Percentiles rank a stretch among this genome's conserved stretches.
Conservation (phyloP, 1,140 invertebrate species). For the Drosophila parabipectinata region DNA sequence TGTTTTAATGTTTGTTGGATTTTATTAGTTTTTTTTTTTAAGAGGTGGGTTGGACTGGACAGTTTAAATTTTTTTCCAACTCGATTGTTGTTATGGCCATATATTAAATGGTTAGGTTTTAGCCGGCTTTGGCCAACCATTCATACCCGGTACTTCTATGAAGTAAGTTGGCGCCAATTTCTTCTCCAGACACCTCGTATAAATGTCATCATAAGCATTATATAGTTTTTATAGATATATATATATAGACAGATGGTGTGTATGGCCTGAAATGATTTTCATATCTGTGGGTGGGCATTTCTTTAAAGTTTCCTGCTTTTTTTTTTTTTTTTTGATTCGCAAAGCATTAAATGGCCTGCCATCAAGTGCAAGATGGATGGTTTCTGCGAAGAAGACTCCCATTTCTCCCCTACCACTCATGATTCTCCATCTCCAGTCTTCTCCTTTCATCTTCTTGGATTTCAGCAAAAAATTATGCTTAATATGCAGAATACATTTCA, state of each 20-base stretch:
- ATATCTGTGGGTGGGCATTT: conserved; percentile 31
- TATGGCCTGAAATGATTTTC: too few relatives aligned
- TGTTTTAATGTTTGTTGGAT: conserved; percentile 7
- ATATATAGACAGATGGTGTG: background rate
- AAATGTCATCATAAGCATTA: conserved; percentile 30
- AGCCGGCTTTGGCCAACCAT: conserved; percentile 5
- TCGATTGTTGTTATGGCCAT: conserved; percentile 45
- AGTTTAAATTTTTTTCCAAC: conserved; percentile 9
- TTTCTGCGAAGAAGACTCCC: conserved; percentile 16
- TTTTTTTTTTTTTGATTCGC: background rate
- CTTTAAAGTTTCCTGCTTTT: conserved; percentile 21
- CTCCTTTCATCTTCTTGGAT: conserved; percentile 1
- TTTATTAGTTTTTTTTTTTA: conserved; percentile 11
- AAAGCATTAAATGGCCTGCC: conserved; percentile 16
- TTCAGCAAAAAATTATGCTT: conserved; percentile 19
- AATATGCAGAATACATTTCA: conserved; percentile 1
- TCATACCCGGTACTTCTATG: background rate
- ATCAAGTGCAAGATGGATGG: conserved; percentile 38
- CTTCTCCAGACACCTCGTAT: conserved; percentile 13
- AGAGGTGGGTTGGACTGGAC: conserved; percentile 17
- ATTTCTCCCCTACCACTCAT: background rate
- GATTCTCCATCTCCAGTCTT: background rate
- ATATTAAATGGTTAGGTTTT: conserved; percentile 39
- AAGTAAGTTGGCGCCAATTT: background rate
- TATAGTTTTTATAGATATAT: background rate